Percentiles rank a stretch among this genome's conserved stretches.
Evolutionary conservation across 2,797 vertebrate species (phyloP).

Genomic region (Lagocephalus sceleratus): DNA sequence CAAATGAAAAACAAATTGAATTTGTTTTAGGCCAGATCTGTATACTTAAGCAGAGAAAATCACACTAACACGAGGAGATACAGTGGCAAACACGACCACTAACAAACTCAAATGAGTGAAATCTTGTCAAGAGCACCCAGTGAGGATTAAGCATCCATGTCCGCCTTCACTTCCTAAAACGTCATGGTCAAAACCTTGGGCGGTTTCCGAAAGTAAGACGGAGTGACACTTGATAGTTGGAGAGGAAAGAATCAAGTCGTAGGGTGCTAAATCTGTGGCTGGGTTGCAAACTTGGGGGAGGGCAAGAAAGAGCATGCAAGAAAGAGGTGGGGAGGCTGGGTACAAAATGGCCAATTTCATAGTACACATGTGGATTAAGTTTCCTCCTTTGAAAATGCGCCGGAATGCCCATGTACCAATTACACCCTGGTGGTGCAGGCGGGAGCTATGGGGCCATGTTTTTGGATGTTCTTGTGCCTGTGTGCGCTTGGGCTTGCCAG

Average conservation of each 20-base stretch:
- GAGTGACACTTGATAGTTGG: conserved; percentile 50
- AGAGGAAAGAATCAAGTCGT: conserved; percentile 47
- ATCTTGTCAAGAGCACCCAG: conserved; percentile 74
- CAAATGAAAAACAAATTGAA: conserved; percentile 56
- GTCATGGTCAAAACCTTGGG: conserved; percentile 76
- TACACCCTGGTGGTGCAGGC: conserved; percentile 68
- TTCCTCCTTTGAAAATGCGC: conserved; percentile 74
- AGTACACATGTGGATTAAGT: conserved; percentile 82
- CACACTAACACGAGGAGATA: conserved; percentile 28
- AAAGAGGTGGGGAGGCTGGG: conserved; percentile 33
- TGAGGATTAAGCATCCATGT: conserved; percentile 76
- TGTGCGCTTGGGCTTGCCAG: conserved; percentile 45
- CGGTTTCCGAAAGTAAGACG: conserved; percentile 53
- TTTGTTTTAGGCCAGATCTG: conserved; percentile 63
- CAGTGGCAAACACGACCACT: conserved; percentile 37
- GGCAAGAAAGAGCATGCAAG: conserved; percentile 26
- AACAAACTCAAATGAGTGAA: conserved; percentile 61
- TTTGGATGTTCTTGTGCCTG: conserved; percentile 67
- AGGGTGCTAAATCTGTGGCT: conserved; percentile 43
- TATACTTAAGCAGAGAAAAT: conserved; percentile 48
- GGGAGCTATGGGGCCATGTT: conserved; percentile 65
- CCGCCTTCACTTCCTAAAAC: conserved; percentile 69
- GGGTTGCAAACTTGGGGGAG: conserved; percentile 55
- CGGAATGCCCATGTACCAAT: conserved; percentile 81
- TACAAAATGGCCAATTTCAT: conserved; percentile 83